Evolutionary conservation across 2,888 invertebrate species (phyloP).

Genomic region (Diaperis boleti): DNA sequence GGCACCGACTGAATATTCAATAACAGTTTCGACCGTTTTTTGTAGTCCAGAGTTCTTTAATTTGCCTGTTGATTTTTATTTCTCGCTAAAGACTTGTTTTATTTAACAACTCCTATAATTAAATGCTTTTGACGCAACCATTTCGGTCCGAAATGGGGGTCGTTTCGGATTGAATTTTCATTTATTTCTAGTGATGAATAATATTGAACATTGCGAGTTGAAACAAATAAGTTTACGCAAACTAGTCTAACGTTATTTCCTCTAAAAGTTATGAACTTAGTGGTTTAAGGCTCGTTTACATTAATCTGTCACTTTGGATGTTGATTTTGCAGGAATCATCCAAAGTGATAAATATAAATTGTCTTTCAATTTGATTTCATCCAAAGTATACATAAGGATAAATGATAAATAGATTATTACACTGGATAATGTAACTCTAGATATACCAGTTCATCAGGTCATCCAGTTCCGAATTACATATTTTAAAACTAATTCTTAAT

Average conservation of each 20-base stretch:
- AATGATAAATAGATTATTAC: too few relatives aligned
- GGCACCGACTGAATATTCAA: constrained; percentile 31
- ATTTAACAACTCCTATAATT: constrained; percentile 5
- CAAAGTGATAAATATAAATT: too few relatives aligned
- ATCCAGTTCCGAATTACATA: too few relatives aligned
- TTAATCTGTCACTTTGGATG: neutral
- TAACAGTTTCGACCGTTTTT: constrained; percentile 23
- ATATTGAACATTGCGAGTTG: neutral
- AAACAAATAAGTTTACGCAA: constrained; percentile 13
- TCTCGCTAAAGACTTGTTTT: constrained; percentile 23
- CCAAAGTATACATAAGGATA: too few relatives aligned
- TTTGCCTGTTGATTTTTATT: constrained; percentile 33
- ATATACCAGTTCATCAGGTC: too few relatives aligned
- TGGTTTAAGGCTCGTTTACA: too few relatives aligned
- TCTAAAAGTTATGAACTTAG: neutral
- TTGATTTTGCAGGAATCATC: too few relatives aligned
- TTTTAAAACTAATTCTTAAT: too few relatives aligned
- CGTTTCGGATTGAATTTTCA: constrained; percentile 16
- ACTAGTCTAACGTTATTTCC: neutral
- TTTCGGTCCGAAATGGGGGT: neutral
- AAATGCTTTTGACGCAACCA: constrained; percentile 9
- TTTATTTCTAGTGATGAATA: constrained; percentile 8
- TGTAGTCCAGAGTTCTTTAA: constrained; percentile 23
- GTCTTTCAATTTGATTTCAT: too few relatives aligned
- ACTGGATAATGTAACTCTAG: too few relatives aligned